Base-by-base conservation (phyloP, 2,888 invertebrate species). In the Pristionchus arcanus region DNA sequence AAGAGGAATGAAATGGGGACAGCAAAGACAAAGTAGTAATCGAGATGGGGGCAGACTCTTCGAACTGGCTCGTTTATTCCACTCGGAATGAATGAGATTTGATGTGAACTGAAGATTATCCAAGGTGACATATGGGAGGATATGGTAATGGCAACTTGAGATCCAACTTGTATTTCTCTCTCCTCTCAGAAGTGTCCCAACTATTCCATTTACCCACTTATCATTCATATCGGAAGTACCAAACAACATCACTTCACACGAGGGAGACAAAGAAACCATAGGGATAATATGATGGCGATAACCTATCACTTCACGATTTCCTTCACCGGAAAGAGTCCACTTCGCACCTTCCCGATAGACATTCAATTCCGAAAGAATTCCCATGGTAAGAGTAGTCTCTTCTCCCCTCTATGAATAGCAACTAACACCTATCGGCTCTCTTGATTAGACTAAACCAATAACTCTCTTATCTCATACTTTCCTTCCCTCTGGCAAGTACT, bases 21-120 rank as follows among this genome's bases (percentile, higher is more conserved):
- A 77, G 77, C 77, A 77, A 34, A 77, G 42, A 77, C 77, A 77
- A 77, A 77, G 77, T 77, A 77, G 77, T 77, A 77, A 77, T 77
- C 77, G 77, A 77, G 77, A 77, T 77, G n/a, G 13, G 28, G 66
- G n/a, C 34, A 0, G 2, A 9, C 71, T 28, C 15, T 13, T 7
- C 77, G 31, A 42, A 42, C 77, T 42, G 31, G 42, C 77, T 77
- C 42, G 5, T 49, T 42, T 19, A 7, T 42, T 15, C 66, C 66
- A 2, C 77, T 4, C 37, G 34, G 37, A 74, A 74, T 71, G 71
- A 34, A 34, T 31, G 37, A 42, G n/a, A n/a, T n/a, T 49, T 77
- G 77, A 77, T 77, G 77, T 25, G 77, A 77, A 42, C n/a, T 37
- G 77, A 77, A n/a, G 42, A 42, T 42, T 37, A 77, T 77, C 77